Evolutionary conservation across 2,113 vertebrate species (phyloP).

Genomic region (Spilogale gracilis): DNA sequence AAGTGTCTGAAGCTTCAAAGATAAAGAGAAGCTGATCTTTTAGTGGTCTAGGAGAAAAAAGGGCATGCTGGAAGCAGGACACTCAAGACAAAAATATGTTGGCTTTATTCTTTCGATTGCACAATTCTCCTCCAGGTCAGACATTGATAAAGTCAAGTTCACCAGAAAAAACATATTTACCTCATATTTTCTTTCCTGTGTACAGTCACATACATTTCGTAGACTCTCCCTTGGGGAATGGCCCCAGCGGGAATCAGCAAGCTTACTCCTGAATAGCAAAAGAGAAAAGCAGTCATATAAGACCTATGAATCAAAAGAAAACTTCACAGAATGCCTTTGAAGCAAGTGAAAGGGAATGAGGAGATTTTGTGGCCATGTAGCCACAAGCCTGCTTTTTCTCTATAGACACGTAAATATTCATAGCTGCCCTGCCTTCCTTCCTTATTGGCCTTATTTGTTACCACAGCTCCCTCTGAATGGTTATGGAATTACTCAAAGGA

Average conservation of each 20-base stretch:
- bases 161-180: slow-evolving; percentile 85
- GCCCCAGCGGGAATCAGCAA: slow-evolving; percentile 97
- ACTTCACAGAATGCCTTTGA: slow-evolving; percentile 30
- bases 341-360: slow-evolving; percentile 12
- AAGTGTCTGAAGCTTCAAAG: background rate
- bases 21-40: slow-evolving; percentile 29
- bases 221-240: slow-evolving; percentile 97
- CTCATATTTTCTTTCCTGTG: slow-evolving; percentile 99
- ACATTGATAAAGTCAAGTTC: slow-evolving; percentile 62
- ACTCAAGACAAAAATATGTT: background rate
- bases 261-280: slow-evolving; percentile 93
- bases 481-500: slow-evolving; percentile 25
- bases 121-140: slow-evolving; percentile 31
- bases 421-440: background rate
- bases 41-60: background rate
- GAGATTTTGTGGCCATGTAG: background rate
- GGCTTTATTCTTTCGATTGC: background rate
- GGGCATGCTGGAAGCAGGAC: background rate
- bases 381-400: slow-evolving; percentile 38
- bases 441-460: background rate
- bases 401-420: slow-evolving; percentile 50
- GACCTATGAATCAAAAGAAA: slow-evolving; percentile 19
- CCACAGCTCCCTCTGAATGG: background rate
- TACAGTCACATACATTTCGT: slow-evolving; percentile 99
- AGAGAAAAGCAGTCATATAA: slow-evolving; percentile 63